These are phyloP conservation scores for Accipiter cooperii DNA, from an alignment of 2,113 vertebrate genomes.

Conservation along the genomic window DNA sequence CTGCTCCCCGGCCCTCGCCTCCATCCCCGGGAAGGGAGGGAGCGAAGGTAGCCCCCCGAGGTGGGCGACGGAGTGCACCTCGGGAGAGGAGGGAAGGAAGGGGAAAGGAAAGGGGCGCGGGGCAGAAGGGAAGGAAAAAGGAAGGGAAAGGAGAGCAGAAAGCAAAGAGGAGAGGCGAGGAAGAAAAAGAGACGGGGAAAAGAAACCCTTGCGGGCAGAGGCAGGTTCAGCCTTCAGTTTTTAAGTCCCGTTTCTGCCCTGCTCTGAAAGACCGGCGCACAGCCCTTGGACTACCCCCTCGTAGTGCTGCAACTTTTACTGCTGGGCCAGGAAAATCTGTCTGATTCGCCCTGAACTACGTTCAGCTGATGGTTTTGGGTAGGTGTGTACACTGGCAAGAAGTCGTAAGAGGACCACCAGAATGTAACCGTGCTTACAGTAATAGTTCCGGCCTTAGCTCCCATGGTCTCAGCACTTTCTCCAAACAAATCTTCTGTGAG, in stretches of 20 bases:
- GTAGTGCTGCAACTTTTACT: background rate
- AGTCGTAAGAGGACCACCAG: background rate
- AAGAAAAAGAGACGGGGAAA: background rate
- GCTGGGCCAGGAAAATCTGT: background rate
- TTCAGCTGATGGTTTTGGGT: background rate
- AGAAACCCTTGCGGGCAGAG: background rate
- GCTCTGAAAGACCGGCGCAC: background rate
- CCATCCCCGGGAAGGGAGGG: no score
- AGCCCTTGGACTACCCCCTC: background rate
- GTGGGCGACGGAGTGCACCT: background rate
- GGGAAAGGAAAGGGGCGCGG: background rate
- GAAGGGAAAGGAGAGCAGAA: no score
- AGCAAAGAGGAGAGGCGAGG: background rate
- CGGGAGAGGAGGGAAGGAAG: background rate
- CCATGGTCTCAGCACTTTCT: background rate
- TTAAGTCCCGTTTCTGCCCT: background rate
- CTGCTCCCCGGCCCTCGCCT: background rate
- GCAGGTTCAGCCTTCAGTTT: background rate
- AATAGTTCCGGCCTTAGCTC: background rate
- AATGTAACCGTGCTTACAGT: background rate
- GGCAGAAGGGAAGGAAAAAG: no score
- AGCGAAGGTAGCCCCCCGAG: background rate
- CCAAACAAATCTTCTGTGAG: background rate
- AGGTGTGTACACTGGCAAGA: no score
- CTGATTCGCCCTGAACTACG: background rate